Evolutionary conservation across 2,113 vertebrate species (phyloP).

Genomic region (Gymnarchus niloticus): DNA sequence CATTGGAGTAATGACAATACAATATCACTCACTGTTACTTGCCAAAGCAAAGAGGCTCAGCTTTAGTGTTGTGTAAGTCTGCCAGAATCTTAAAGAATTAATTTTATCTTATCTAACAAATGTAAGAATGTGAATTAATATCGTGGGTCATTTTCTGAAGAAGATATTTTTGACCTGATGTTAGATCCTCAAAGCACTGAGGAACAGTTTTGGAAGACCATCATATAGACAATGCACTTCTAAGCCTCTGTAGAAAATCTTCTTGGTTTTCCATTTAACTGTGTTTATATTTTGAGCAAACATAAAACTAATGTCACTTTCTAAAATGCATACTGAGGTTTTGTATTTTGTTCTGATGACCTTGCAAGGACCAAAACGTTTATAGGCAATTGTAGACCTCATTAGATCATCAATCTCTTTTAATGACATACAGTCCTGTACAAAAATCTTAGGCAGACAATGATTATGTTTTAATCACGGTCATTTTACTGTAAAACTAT

Average conservation of each 20-base stretch:
- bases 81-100: background rate
- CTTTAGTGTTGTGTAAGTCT: background rate
- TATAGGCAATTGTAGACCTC: background rate
- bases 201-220: slow-evolving; percentile 21
- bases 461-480: no score
- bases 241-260: background rate
- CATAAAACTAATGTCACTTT: background rate
- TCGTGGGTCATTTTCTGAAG: background rate
- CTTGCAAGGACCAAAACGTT: background rate
- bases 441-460: no score
- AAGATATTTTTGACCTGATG: background rate
- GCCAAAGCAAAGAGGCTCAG: background rate
- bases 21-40: background rate
- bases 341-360: background rate
- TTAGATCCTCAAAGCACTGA: slow-evolving; percentile 34
- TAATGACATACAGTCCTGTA: no score
- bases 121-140: background rate
- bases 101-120: background rate
- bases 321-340: background rate
- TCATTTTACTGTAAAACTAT: no score
- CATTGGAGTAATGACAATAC: background rate
- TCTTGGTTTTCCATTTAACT: slow-evolving; percentile 21
- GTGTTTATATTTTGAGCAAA: slow-evolving; percentile 19
- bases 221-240: slow-evolving; percentile 31
- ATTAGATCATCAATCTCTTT: background rate